Base-by-base conservation (phyloP, 2,888 invertebrate species). In the Diachrysia chrysitis region DNA sequence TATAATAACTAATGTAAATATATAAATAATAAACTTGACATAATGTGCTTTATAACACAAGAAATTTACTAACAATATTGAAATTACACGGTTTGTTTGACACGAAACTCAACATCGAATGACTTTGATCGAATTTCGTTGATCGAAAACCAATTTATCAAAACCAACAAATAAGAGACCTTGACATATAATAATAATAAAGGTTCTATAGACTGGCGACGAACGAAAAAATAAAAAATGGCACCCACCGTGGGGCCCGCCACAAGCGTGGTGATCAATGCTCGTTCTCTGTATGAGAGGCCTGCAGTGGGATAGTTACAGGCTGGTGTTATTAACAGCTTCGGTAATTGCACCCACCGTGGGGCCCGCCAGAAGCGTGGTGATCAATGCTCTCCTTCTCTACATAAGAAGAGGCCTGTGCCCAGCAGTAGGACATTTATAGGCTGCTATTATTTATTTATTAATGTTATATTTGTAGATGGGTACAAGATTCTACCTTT, bases 71-170 rank as follows among this genome's bases (percentile, higher is more conserved):
- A 16, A 42, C 42, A 42, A 42, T 42, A 42, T 42, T 42, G 42
- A 1, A 42, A n/a, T 42, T 5, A 5, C 42, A 42, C 6, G 42
- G n/a, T 6, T 42, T 42, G 42, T 42, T 42, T 2, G n/a, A n/a
- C 42, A n/a, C n/a, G 0, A n/a, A n/a, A 42, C 7, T 16, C 42
- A 5, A 42, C 42, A 42, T 6, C n/a, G 42, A 42, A n/a, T 42
- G 42, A 42, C 5, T 42, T 3, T 42, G 5, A 42, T 42, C 42
- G n/a, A 42, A 42, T 42, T 42, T 42, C n/a, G 5, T n/a, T n/a
- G 42, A 42, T 42, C 42, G 42, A 42, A 42, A 42, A 42, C n/a
- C 42, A n/a, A 42, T 42, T 42, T 42, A 42, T 42, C n/a, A 42
- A 42, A 42, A 42, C 42, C n/a, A n/a, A 42, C 42, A n/a, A 42